These are phyloP conservation scores for Acanthosepion lycidas DNA, from an alignment of 2,888 invertebrate species.

Conservation along the genomic window DNA sequence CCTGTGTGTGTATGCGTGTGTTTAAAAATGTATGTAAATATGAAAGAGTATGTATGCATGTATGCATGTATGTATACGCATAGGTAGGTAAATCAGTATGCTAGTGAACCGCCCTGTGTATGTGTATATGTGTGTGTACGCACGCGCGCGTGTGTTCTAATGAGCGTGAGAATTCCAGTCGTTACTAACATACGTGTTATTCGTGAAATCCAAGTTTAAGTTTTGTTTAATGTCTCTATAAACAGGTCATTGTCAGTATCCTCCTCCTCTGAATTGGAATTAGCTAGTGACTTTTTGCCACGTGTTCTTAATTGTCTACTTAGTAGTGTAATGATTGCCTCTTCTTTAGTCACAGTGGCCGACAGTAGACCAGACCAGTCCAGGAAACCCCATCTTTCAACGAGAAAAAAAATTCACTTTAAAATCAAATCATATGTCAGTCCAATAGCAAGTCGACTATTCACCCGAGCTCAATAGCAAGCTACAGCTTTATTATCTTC, in stretches of 20 bases:
- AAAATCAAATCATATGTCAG: slow-evolving; percentile 61
- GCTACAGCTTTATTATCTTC: neutral
- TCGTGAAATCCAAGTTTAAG: neutral
- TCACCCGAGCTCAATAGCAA: slow-evolving; percentile 47
- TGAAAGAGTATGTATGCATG: neutral
- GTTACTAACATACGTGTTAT: too few species aligned
- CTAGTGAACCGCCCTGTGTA: neutral
- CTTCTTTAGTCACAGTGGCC: neutral
- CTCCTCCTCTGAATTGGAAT: neutral
- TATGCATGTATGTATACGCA: neutral
- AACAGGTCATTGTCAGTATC: neutral
- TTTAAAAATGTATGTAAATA: too few species aligned
- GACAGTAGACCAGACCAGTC: neutral
- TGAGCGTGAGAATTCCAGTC: too few species aligned
- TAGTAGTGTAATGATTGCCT: neutral
- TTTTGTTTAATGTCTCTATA: neutral
- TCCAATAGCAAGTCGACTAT: slow-evolving; percentile 39
- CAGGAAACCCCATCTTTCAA: neutral
- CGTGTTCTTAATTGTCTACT: neutral
- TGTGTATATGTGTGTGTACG: too few species aligned
- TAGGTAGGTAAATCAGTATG: neutral
- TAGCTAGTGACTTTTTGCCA: neutral
- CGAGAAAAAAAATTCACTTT: neutral
- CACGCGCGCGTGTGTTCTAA: too few species aligned
- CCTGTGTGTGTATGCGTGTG: too few species aligned